These are phyloP conservation scores for Redunca redunca DNA, from an alignment of 2,113 vertebrate species.

Conservation along the genomic window DNA sequence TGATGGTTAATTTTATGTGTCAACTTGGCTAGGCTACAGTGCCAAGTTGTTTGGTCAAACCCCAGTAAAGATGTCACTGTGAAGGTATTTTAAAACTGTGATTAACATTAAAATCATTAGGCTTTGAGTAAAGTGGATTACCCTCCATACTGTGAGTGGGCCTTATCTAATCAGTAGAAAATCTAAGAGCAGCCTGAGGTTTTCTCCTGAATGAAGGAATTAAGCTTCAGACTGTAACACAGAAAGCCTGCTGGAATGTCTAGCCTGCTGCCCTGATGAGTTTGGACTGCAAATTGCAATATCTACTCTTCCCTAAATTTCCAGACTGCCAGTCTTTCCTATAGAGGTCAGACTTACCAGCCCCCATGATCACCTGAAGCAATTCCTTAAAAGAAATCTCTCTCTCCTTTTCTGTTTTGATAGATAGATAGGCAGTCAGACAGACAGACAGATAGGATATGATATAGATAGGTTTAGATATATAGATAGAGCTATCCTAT, in stretches of 20 bases:
- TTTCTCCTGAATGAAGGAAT: background rate
- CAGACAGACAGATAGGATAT: background rate
- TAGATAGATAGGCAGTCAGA: background rate
- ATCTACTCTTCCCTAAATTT: background rate
- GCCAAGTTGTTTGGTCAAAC: background rate
- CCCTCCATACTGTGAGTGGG: background rate
- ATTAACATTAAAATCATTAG: background rate
- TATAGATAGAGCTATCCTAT: background rate
- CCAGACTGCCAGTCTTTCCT: background rate
- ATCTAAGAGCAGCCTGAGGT: background rate
- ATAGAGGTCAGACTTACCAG: background rate
- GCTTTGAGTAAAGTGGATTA: background rate
- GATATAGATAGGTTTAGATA: background rate
- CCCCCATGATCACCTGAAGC: fast-evolving
- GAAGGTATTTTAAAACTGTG: background rate
- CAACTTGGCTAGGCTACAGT: background rate
- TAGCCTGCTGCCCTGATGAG: background rate
- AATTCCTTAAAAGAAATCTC: background rate
- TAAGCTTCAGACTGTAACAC: background rate
- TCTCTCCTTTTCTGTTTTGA: background rate
- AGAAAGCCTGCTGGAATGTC: background rate
- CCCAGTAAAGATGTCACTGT: too few relatives aligned
- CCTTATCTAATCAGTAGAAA: background rate
- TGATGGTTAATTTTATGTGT: background rate
- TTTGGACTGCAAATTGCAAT: background rate